phyloP scores from a whole-genome alignment of 2,888 invertebrate species.

The Heliothis peltigera region DNA sequence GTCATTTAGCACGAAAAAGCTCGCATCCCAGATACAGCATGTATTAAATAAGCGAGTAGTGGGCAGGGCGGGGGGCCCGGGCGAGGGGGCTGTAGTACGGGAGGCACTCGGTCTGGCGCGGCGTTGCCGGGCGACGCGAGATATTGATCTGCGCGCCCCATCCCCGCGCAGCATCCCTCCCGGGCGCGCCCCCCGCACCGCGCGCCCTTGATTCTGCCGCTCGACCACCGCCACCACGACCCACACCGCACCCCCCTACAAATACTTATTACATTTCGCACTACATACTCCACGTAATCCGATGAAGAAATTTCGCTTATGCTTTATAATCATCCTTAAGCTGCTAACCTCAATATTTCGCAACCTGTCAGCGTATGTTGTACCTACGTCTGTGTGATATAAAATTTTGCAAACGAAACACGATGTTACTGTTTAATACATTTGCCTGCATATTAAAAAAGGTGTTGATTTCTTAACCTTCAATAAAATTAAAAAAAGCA shows the following conservation, averaged over 20 bases:
- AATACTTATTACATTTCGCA: slow-evolving; percentile 89
- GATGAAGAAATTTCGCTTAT: slow-evolving; percentile 85
- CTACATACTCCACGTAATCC: slow-evolving; percentile 87
- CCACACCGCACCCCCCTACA: slow-evolving; percentile 73
- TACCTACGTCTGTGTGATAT: no score
- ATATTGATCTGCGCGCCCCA: slow-evolving; percentile 86
- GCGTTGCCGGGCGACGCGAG: slow-evolving; percentile 90
- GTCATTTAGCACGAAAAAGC: slow-evolving; percentile 87
- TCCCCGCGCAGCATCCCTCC: slow-evolving; percentile 87
- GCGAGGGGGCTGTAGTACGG: slow-evolving; percentile 85
- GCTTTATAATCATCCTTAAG: slow-evolving; percentile 66
- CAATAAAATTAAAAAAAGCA: no score
- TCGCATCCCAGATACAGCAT: slow-evolving; percentile 86
- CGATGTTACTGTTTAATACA: not conserved
- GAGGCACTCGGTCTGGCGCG: slow-evolving; percentile 92
- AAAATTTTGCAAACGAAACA: not conserved
- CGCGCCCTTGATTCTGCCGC: slow-evolving; percentile 81
- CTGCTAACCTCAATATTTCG: slow-evolving; percentile 35
- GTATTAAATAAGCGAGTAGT: slow-evolving; percentile 89
- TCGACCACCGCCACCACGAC: slow-evolving; percentile 75
- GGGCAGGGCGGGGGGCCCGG: slow-evolving; percentile 72
- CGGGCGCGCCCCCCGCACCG: slow-evolving; percentile 73
- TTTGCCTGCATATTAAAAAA: no score
- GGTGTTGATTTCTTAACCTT: no score
- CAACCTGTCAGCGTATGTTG: slow-evolving; percentile 27